Conservation (phyloP, 1,140 invertebrate genomes). For the Tribolium castaneum region DNA sequence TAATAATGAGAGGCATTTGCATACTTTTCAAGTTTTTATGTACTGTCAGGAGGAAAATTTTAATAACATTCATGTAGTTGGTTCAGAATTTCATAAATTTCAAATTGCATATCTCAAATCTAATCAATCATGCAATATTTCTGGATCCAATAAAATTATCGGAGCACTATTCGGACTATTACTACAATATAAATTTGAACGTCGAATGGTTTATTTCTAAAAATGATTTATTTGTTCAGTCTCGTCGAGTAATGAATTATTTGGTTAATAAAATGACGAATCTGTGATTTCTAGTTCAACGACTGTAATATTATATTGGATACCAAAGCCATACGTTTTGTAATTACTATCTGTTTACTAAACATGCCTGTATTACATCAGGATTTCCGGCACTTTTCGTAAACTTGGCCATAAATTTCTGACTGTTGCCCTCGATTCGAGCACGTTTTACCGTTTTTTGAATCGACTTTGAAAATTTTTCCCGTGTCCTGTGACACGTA, state of each 20-base stretch:
- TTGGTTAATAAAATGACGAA: neutral
- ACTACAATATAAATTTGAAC: neutral
- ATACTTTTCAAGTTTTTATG: neutral
- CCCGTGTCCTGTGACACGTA: constrained; percentile 1
- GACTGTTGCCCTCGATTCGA: neutral
- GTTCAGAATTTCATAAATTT: neutral
- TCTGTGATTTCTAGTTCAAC: constrained; percentile 1
- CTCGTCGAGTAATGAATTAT: neutral
- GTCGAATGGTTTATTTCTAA: neutral
- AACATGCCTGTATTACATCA: constrained; percentile 6
- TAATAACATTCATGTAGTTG: neutral
- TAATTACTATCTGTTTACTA: neutral
- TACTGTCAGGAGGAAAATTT: neutral
- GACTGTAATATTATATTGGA: neutral
- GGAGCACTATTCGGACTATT: neutral
- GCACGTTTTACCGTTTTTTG: neutral
- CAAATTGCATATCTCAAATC: neutral
- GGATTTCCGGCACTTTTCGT: neutral
- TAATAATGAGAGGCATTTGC: too few species aligned
- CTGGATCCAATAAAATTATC: neutral
- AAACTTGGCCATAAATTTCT: constrained; percentile 9
- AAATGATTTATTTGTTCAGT: constrained; percentile 5
- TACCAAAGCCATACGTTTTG: neutral
- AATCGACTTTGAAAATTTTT: neutral
- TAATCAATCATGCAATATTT: constrained; percentile 1